Percentiles rank a stretch among this genome's conserved stretches.
phyloP scores from a whole-genome alignment of 1,140 invertebrate genomes.

The Megathymus violae region DNA sequence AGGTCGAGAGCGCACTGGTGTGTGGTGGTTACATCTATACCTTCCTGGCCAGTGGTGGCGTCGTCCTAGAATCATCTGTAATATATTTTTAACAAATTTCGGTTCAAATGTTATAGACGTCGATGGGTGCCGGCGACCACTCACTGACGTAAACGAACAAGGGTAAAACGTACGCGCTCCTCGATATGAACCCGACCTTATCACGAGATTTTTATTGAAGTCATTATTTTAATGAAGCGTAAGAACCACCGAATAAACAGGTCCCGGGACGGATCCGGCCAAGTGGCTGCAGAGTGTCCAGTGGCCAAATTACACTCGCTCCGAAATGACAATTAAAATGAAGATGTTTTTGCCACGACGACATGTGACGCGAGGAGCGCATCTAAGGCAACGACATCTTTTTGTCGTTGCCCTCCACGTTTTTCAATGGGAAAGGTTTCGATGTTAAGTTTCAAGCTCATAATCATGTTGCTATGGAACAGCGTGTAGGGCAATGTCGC shows the following conservation, averaged over 20 bases:
- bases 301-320: conserved; percentile 15
- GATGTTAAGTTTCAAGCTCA: neutral
- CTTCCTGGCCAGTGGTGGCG: too few relatives aligned
- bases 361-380: conserved; percentile 6
- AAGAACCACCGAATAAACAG: conserved; percentile 19
- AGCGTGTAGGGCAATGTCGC: neutral
- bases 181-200: neutral
- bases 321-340: conserved; percentile 34
- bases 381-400: conserved; percentile 16
- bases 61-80: too few relatives aligned
- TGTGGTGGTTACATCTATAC: too few relatives aligned
- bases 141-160: too few relatives aligned
- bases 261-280: neutral
- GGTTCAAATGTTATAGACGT: too few relatives aligned
- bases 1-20: too few relatives aligned
- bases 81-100: too few relatives aligned
- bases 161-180: too few relatives aligned
- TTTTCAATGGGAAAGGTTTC: conserved; percentile 14
- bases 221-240: conserved; percentile 17
- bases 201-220: neutral
- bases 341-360: conserved; percentile 24
- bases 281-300: conserved; percentile 1
- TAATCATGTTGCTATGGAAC: neutral
- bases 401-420: conserved; percentile 1
- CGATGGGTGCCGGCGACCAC: too few relatives aligned